Conservation (phyloP, 2,797 vertebrate species). For the Cyprinodon diabolis region DNA sequence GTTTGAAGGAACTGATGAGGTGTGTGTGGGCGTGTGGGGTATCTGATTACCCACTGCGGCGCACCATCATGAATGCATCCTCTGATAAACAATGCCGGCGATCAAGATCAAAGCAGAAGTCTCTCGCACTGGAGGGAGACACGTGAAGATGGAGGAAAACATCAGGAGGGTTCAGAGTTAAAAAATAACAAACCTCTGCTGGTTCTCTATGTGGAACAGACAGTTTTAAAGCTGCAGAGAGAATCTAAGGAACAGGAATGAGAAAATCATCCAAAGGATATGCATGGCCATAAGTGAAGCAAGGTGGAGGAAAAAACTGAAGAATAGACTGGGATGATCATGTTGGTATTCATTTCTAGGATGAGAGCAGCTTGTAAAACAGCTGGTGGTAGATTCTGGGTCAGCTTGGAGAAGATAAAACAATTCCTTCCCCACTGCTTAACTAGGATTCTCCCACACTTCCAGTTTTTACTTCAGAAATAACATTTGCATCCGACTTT, state of each 20-base stretch:
- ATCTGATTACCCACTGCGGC: slow-evolving; percentile 63
- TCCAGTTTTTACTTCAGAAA: neutral
- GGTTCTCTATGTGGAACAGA: neutral
- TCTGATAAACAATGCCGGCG: slow-evolving; percentile 58
- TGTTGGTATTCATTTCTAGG: slow-evolving; percentile 91
- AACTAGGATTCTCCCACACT: slow-evolving; percentile 13
- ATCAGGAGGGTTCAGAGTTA: neutral
- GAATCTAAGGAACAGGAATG: neutral
- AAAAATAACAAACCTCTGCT: slow-evolving; percentile 8
- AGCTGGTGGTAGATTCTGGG: slow-evolving; percentile 93
- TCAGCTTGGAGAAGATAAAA: slow-evolving; percentile 96
- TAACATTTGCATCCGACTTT: neutral
- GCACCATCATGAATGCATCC: slow-evolving; percentile 53
- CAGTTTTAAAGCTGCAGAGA: neutral
- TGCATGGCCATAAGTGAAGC: neutral
- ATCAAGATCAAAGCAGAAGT: slow-evolving; percentile 50
- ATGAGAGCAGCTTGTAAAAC: slow-evolving; percentile 90
- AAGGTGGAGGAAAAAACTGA: slow-evolving; percentile 31
- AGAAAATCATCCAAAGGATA: neutral
- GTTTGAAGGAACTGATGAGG: slow-evolving; percentile 55
- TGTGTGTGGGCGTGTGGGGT: slow-evolving; percentile 46
- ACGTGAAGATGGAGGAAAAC: neutral
- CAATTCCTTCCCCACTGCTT: slow-evolving; percentile 79
- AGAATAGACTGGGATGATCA: slow-evolving; percentile 78
- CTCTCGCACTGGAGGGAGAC: slow-evolving; percentile 4